Evolutionary conservation across 2,888 invertebrate genomes (phyloP).

Genomic region (Melolontha melolontha): DNA sequence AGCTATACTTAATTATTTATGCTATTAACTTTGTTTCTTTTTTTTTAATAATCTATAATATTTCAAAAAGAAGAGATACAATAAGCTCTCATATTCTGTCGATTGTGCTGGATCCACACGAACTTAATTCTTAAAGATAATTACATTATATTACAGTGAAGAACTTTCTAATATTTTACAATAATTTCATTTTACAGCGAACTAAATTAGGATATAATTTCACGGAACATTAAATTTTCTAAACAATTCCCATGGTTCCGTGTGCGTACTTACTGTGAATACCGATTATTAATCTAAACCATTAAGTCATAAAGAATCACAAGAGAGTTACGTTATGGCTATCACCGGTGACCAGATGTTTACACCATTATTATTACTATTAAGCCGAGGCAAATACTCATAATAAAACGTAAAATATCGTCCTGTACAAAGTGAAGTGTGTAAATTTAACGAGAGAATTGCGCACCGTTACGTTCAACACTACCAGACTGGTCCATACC

Average conservation of each 20-base stretch:
- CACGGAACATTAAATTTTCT: too few relatives aligned
- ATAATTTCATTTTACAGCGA: too few relatives aligned
- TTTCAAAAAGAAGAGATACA: too few relatives aligned
- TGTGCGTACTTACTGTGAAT: not conserved
- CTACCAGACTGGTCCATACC: not conserved
- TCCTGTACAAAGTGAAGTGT: conserved; percentile 20
- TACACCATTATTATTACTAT: conserved; percentile 22
- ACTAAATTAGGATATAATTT: too few relatives aligned
- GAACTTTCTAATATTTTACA: too few relatives aligned
- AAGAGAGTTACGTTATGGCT: conserved; percentile 12
- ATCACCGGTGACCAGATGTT: conserved; percentile 27
- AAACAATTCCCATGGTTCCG: not conserved
- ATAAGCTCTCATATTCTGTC: too few relatives aligned
- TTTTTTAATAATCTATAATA: too few relatives aligned
- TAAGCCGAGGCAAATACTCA: not conserved
- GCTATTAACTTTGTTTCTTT: too few relatives aligned
- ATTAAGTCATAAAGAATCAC: conserved; percentile 27
- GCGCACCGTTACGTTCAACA: conserved; percentile 14
- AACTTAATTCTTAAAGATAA: too few relatives aligned
- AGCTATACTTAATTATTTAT: too few relatives aligned
- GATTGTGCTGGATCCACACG: too few relatives aligned
- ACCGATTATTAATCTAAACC: conserved; percentile 23
- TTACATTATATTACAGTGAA: too few relatives aligned
- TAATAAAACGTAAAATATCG: conserved; percentile 24
- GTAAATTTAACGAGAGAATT: conserved; percentile 17